Evolutionary conservation across 2,888 invertebrate genomes (phyloP), one percentile per base, ranked within the genome.

Genomic region (Coenonympha glycerion): DNA sequence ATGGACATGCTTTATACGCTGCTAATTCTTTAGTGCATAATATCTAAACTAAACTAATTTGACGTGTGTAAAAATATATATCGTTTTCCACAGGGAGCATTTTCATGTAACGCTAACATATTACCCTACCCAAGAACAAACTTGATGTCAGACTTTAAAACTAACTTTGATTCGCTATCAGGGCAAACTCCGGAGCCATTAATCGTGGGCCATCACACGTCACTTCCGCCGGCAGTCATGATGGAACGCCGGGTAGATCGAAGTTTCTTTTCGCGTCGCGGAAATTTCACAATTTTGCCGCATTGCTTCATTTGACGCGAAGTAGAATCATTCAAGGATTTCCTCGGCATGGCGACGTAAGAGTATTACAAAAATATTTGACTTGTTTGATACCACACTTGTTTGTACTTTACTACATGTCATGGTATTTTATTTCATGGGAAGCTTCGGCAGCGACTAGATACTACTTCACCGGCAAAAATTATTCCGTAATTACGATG

Each of bases 221-320:
- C 47, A 52, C 30, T 31, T 45, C 45, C 45, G 44, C 15, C 22
- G 26, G 47, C 52, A 47, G 47, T 30, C 52, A 37, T 52, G 47
- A 47, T 42, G 24, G 47, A 47, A 34, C 26, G 22, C 47, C 52
- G 52, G 47, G 21, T 47, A 24, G 31, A 22, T 34, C 47, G 22
- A 31, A 37, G 36, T 37, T 51, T 41, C 41, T 47, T 26, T 45
- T 15, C 16, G 34, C 45, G 34, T 24, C 34, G 9, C 45, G 45
- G 45, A 45, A 45, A 24, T 45, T 24, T 22, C 24, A 16, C 34
- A 34, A 45, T 45, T 45, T 45, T 34, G 34, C 22, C 33, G 34
- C 34, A 34, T 15, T 24, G 9, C 13, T 42, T 31, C 22, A 39
- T 24, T 9, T 24, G 15, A 8, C 2, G 16, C 31, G 15, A 33